Base-by-base conservation (phyloP, 2,888 invertebrate species). In the Cybosia mesomella region DNA sequence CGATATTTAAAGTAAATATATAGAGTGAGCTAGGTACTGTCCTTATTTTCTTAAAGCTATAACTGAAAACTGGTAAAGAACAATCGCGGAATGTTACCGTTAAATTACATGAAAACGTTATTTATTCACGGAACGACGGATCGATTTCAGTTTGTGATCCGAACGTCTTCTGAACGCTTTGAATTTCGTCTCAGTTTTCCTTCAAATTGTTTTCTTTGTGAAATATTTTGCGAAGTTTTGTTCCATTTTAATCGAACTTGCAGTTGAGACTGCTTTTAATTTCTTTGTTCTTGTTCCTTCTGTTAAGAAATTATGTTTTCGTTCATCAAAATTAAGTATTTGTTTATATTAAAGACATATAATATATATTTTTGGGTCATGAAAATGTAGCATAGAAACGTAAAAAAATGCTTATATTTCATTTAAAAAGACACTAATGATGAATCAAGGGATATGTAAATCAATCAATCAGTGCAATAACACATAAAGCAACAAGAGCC, bases 21-120 rank as follows among this genome's bases (percentile, higher is more conserved):
- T 28, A 28, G 28, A 28, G 43, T 43, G 18, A 11, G 43, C 11
- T 28, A 24, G 4, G 39, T 24, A 54, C 18, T n/a, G n/a, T 15
- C 3, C 13, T 64, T 21, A 18, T 36, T n/a, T 28, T n/a, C n/a
- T 18, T 28, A 36, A 59, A 54, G 53, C 24, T 24, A 18, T 18
- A 24, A 24, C 34, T 22, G 67, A 76, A 28, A 77, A 83, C 80
- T 24, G 22, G 80, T 83, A 77, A 84, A 87, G 87, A 84, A 89
- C 87, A 89, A 89, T 88, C 83, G 84, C 73, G 83, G 80, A 89
- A 88, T 85, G 85, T 82, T 80, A 80, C 85, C 77, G 86, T 83
- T 86, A 87, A 89, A 91, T 89, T 89, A 90, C 86, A 78, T 79
- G 85, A 85, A 88, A 88, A 86, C 81, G 85, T 87, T 83, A 89